Evolutionary conservation across 1,140 invertebrate species (phyloP), one percentile per base, ranked within the genome.

Genomic region (Pseudomyrmex sp.): DNA sequence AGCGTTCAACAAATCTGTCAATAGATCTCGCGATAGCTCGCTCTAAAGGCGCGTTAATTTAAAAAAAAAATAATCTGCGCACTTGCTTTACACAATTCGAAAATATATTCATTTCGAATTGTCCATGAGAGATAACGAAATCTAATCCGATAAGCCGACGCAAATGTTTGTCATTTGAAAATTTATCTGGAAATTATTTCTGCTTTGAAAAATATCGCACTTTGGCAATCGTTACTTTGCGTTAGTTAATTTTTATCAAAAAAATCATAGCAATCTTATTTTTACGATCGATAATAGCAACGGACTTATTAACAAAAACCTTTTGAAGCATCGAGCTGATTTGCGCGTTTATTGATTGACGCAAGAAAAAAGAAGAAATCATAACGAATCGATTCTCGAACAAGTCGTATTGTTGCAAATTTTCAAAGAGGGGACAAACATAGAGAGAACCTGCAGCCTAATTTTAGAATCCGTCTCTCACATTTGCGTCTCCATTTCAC

Each of bases 401-500:
- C 35, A 35, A 35, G 35, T 7, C 35, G 35, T 35, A 68, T 66
- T 35, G 23, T 56, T 20, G 18, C 35, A 44, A 13, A 20, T 76
- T 66, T 68, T 23, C 23, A 12, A 69, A 58, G 62, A 77, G 74
- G 26, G 18, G 26, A 56, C 63, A 20, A 54, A 77, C 44, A 44
- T 4, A 44, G 12, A n/a, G 9, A 12, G 62, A 10, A 65, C 12
- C 18, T 35, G 26, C 61, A 20, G 26, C 59, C 66, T 88, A 88
- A 88, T 88, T 88, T 88, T 88, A 88, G 86, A 87, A 75, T 85
- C 69, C 58, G 52, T 82, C 35, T 35, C 35, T 35, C 75, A 65
- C 65, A 82, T 46, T 84, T 68, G 66, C 56, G 50, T 75, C 62
- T 77, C 54, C 23, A 68, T 61, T 65, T 46, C 9, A 35, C 35